Evolutionary conservation across 1,140 invertebrate genomes (phyloP).

Genomic region (Heliconius eleuchia): DNA sequence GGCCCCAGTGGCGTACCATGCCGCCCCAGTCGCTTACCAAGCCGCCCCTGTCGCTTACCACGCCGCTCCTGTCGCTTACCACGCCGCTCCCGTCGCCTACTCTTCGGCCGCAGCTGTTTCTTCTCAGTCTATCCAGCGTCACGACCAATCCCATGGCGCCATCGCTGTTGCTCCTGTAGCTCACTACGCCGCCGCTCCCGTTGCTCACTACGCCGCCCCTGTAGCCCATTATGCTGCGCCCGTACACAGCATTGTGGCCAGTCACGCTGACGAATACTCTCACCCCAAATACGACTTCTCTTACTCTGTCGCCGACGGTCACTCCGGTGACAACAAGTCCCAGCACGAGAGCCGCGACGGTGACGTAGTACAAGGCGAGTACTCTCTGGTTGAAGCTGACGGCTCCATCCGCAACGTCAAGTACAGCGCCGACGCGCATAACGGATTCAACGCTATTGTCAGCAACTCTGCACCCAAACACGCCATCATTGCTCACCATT

Average conservation of each 20-base stretch:
- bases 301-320: conserved; percentile 77
- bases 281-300: conserved; percentile 78
- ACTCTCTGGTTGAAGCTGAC: too few species aligned
- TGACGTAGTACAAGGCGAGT: not conserved
- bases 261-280: conserved; percentile 45
- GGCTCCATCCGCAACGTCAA: conserved; percentile 73
- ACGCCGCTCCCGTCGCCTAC: not conserved
- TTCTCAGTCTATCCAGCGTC: conserved; percentile 61
- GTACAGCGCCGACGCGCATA: conserved; percentile 81
- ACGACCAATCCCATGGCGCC: conserved; percentile 44
- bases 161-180: not conserved
- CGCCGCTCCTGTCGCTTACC: too few species aligned
- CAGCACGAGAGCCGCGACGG: conserved; percentile 1
- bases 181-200: conserved; percentile 32
- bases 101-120: conserved; percentile 49
- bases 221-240: conserved; percentile 16
- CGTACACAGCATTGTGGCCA: conserved; percentile 23
- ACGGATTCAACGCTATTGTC: conserved; percentile 40
- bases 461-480: too few species aligned
- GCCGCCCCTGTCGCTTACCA: not conserved
- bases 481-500: too few species aligned
- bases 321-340: not conserved
- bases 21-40: too few species aligned
- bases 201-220: conserved; percentile 23
- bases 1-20: too few species aligned